Percentiles rank a stretch among this genome's conserved stretches.
These are phyloP conservation scores for Microctonus hyperodae DNA, from an alignment of 2,888 invertebrate species.

Conservation along the genomic window DNA sequence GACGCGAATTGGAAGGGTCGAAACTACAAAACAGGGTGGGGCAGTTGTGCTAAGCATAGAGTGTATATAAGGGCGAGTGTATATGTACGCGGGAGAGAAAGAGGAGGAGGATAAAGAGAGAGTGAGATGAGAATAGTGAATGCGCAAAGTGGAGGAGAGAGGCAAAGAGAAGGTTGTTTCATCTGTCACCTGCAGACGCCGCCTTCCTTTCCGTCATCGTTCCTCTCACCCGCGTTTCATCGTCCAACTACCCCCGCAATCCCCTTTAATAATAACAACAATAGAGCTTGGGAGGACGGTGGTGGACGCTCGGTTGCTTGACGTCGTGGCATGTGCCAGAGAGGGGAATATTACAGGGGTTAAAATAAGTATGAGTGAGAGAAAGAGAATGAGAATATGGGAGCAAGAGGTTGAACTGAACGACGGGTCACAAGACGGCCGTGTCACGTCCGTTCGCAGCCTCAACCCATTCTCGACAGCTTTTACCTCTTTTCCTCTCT, in stretches of 20 bases:
- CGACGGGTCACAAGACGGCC: constrained; percentile 61
- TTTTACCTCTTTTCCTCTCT: constrained; percentile 53
- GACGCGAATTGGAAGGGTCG: constrained; percentile 44
- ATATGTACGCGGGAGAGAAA: no score
- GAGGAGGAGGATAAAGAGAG: constrained; percentile 31
- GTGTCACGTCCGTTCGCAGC: constrained; percentile 61
- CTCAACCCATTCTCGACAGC: constrained; percentile 55
- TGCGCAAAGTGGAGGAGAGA: constrained; percentile 10
- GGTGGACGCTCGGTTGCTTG: constrained; percentile 45
- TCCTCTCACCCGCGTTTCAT: constrained; percentile 47
- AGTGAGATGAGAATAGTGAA: constrained; percentile 31
- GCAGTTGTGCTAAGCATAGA: constrained; percentile 30
- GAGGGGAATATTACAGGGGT: constrained; percentile 17
- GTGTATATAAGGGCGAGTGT: no score
- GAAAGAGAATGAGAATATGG: constrained; percentile 29
- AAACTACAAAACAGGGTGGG: constrained; percentile 37
- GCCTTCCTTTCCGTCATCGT: constrained; percentile 64
- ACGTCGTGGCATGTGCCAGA: constrained; percentile 40
- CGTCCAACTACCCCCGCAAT: constrained; percentile 27
- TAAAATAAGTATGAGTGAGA: constrained; percentile 12
- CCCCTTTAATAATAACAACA: constrained; percentile 63
- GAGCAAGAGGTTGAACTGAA: constrained; percentile 38
- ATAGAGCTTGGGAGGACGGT: constrained; percentile 52
- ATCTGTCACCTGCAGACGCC: constrained; percentile 64
- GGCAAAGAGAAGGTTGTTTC: constrained; percentile 56